Conservation (phyloP, 1,140 invertebrate species). For the Heliothis virescens region DNA sequence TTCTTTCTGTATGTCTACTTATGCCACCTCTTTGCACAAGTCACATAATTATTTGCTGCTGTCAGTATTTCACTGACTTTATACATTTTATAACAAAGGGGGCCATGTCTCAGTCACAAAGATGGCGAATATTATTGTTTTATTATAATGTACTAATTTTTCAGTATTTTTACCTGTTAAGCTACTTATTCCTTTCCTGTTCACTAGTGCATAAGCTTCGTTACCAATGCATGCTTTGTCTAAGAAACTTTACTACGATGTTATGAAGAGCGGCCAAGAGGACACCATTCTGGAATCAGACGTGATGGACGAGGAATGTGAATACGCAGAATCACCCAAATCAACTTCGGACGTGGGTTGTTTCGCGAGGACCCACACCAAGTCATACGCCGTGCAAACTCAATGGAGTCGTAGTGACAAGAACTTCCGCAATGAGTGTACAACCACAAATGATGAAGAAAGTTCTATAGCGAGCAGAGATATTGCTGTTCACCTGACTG, state of each 20-base stretch:
- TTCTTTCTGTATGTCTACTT: no score
- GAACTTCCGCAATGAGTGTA: slow-evolving; percentile 17
- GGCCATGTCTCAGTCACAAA: neutral
- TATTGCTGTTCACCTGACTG: neutral
- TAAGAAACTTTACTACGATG: slow-evolving; percentile 14
- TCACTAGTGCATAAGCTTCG: neutral
- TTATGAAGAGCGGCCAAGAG: neutral
- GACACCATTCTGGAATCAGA: slow-evolving; percentile 18
- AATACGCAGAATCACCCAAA: neutral
- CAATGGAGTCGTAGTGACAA: neutral
- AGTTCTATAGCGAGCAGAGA: neutral
- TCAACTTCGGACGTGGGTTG: slow-evolving; percentile 4
- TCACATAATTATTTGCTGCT: no score
- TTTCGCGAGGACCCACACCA: neutral
- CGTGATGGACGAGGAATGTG: no score
- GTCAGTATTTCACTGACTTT: no score
- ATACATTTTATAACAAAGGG: no score
- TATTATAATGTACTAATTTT: neutral
- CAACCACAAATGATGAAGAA: neutral
- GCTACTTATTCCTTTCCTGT: neutral
- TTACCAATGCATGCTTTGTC: slow-evolving; percentile 16
- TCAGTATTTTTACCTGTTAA: neutral
- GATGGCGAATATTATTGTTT: neutral
- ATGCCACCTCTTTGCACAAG: no score
- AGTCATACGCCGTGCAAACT: slow-evolving; percentile 2